Conservation (phyloP, 2,113 vertebrate genomes). For the Lampris megalopsis region DNA sequence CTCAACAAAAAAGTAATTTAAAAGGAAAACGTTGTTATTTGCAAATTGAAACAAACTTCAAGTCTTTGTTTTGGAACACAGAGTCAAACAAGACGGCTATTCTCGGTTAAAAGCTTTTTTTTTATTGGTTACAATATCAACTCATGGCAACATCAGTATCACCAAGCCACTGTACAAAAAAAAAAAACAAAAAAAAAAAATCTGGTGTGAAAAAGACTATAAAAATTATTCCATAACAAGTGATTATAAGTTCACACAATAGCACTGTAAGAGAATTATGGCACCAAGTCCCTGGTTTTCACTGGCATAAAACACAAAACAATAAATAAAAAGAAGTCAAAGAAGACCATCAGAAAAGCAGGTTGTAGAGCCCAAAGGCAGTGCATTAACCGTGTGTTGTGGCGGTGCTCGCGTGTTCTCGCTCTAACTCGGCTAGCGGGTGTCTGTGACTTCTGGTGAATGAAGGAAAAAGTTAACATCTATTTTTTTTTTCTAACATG, state of each 20-base stretch:
- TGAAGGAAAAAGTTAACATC: too few relatives aligned
- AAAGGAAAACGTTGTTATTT: too few relatives aligned
- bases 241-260: slow-evolving; percentile 89
- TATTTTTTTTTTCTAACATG: neutral
- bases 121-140: slow-evolving; percentile 98
- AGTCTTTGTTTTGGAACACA: neutral
- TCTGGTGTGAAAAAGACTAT: slow-evolving; percentile 88
- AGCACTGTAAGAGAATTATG: slow-evolving; percentile 87
- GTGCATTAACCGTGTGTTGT: slow-evolving; percentile 75
- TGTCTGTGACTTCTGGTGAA: neutral
- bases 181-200: slow-evolving; percentile 87
- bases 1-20: too few relatives aligned
- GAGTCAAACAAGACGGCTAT: slow-evolving; percentile 12
- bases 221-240: slow-evolving; percentile 89
- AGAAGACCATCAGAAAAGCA: slow-evolving; percentile 76
- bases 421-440: slow-evolving; percentile 33
- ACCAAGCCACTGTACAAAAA: slow-evolving; percentile 96
- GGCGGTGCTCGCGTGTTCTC: slow-evolving; percentile 37
- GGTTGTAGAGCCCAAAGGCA: slow-evolving; percentile 83
- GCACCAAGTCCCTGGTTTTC: slow-evolving; percentile 87
- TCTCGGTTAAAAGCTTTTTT: slow-evolving; percentile 91
- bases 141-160: slow-evolving; percentile 92
- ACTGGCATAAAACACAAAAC: slow-evolving; percentile 84
- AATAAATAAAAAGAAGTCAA: slow-evolving; percentile 61
- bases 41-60: too few relatives aligned